Conservation (phyloP, 2,113 vertebrate genomes). For the Colius striatus region DNA sequence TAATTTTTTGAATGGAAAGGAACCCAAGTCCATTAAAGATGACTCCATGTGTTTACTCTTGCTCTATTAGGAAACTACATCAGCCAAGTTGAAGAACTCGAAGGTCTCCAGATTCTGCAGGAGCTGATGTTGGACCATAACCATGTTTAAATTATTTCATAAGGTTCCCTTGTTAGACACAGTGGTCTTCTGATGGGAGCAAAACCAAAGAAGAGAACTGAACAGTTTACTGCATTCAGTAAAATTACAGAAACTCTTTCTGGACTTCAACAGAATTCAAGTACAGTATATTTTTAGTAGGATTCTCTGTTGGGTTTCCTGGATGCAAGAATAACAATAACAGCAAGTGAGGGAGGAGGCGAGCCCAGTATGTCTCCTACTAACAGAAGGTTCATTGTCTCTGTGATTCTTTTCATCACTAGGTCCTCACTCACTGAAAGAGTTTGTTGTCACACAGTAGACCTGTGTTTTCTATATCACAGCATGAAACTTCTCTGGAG, state of each 20-base stretch:
- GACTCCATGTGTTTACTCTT: background rate
- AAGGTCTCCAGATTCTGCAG: constrained; percentile 79
- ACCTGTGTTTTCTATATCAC: background rate
- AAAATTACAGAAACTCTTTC: constrained; percentile 83
- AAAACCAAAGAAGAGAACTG: constrained; percentile 85
- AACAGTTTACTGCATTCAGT: constrained; percentile 77
- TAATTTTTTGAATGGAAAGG: background rate
- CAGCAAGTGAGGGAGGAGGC: background rate
- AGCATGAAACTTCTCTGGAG: constrained; percentile 20
- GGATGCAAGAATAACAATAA: background rate
- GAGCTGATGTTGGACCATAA: constrained; percentile 86
- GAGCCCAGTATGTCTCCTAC: background rate
- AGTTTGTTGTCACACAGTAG: constrained; percentile 19
- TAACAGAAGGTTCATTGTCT: constrained; percentile 39
- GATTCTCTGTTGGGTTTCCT: background rate
- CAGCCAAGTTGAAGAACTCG: constrained; percentile 85
- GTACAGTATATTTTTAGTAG: constrained; percentile 61
- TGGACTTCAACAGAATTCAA: constrained; percentile 88
- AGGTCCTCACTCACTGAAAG: background rate
- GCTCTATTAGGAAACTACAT: constrained; percentile 83
- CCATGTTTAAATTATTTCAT: constrained; percentile 78
- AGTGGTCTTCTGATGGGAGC: constrained; percentile 79
- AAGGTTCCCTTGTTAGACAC: constrained; percentile 81
- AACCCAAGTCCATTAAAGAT: background rate
- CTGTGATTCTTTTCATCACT: background rate